phyloP scores from a whole-genome alignment of 2,797 vertebrate species.

The Peromyscus aztecus region DNA sequence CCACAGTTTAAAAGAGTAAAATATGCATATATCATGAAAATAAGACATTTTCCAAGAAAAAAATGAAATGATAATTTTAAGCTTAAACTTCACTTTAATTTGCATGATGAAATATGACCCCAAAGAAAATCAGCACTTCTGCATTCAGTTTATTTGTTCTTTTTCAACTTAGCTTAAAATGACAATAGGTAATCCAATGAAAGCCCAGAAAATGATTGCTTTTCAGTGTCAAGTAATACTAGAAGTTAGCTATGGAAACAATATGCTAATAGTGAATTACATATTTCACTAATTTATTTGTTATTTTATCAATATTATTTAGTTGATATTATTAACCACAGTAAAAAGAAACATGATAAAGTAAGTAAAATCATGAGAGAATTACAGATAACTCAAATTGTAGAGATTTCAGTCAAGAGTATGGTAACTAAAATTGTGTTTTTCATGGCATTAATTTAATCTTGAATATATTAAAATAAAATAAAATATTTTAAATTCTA shows the following conservation, averaged over 20 bases:
- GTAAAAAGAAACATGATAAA: not conserved
- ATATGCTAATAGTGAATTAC: not conserved
- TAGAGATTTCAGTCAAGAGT: not conserved
- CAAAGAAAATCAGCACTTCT: not conserved
- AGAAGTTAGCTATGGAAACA: not conserved
- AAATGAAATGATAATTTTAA: too few species aligned
- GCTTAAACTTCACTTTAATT: not conserved
- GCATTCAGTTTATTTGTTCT: not conserved
- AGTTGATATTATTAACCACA: not conserved
- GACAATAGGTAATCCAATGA: not conserved
- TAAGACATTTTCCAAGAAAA: too few species aligned
- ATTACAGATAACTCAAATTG: not conserved
- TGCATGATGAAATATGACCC: not conserved
- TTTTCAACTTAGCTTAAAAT: not conserved
- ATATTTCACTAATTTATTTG: not conserved
- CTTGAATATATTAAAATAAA: not conserved
- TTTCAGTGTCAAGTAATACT: not conserved
- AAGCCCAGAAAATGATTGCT: not conserved
- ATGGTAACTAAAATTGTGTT: not conserved
- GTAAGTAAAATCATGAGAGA: not conserved
- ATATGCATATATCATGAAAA: too few species aligned
- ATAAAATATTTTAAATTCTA: constrained; percentile 6
- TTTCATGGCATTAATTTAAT: not conserved
- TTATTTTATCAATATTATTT: not conserved
- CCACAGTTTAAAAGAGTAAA: too few species aligned